A percentile compares a stretch with the other conserved stretches of the same genome.
Conservation (phyloP, 2,888 invertebrate species). For the Hirtodrosophila alboralis region DNA sequence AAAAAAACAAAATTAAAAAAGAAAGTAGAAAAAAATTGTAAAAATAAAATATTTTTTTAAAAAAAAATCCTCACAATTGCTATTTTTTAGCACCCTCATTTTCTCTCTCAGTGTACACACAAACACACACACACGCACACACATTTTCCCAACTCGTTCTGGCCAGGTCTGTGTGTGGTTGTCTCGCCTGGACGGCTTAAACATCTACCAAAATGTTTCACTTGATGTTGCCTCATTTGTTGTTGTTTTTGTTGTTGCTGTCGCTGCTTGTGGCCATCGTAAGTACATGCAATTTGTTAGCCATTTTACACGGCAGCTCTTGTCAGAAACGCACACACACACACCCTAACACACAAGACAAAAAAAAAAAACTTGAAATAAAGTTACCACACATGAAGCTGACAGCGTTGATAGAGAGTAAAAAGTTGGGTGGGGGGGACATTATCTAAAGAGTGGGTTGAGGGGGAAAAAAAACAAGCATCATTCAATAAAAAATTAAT, state of each 20-base stretch:
- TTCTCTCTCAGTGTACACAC: neutral
- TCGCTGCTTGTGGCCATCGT: constrained; percentile 45
- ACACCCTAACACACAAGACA: constrained; percentile 20
- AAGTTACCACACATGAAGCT: constrained; percentile 45
- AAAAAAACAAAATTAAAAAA: too few species aligned
- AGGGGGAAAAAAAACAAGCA: too few species aligned
- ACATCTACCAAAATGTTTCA: constrained; percentile 61
- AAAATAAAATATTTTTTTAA: too few species aligned
- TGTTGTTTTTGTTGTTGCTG: constrained; percentile 45
- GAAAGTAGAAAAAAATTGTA: too few species aligned
- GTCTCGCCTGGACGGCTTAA: constrained; percentile 54
- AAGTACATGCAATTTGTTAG: constrained; percentile 75
- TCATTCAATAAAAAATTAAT: constrained; percentile 78
- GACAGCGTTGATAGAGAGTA: constrained; percentile 10
- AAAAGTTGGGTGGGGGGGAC: constrained; percentile 14
- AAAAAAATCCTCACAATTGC: too few species aligned
- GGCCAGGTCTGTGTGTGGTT: constrained; percentile 32
- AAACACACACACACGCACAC: neutral
- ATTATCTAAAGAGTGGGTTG: neutral
- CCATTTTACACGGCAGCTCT: constrained; percentile 68
- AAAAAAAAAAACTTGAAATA: constrained; percentile 65
- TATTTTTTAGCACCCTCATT: too few species aligned
- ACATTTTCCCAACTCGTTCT: constrained; percentile 1
- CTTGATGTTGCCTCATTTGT: constrained; percentile 61
- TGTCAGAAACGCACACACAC: constrained; percentile 31